Evolutionary conservation across 1,140 invertebrate genomes (phyloP).

Genomic region (Coenobita brevimanus): DNA sequence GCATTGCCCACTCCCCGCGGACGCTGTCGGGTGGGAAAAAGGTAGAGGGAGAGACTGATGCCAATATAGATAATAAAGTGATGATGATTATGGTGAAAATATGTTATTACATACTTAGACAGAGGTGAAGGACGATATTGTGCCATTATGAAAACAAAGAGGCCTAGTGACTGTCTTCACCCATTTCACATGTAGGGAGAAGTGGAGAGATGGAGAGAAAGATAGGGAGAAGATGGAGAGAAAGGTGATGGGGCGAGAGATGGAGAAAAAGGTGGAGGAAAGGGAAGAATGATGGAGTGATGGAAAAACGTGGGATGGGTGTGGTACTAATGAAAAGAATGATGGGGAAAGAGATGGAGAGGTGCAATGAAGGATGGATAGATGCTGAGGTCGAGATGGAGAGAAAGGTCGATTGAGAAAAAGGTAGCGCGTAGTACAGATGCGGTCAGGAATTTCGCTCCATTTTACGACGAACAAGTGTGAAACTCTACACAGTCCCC

Average conservation of each 20-base stretch:
- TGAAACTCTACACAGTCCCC: too few species aligned
- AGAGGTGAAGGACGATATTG: neutral
- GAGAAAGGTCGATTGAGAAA: neutral
- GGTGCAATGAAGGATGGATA: neutral
- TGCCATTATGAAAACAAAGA: neutral
- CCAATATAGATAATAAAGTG: too few species aligned
- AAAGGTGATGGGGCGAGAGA: neutral
- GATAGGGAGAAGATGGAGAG: neutral
- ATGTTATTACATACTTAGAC: neutral
- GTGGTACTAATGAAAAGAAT: neutral
- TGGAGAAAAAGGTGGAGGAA: neutral
- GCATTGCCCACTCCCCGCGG: too few species aligned
- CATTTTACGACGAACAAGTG: too few species aligned
- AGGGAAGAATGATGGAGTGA: neutral
- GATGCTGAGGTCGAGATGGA: neutral
- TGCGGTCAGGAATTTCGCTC: neutral
- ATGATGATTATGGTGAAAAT: too few species aligned
- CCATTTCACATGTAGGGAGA: neutral
- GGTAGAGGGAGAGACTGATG: too few species aligned
- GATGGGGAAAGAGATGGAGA: neutral
- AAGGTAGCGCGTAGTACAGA: neutral
- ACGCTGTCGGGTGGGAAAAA: too few species aligned
- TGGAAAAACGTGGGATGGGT: neutral
- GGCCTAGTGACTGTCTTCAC: too few species aligned
- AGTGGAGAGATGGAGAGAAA: neutral